Base-by-base conservation (phyloP, 2,888 invertebrate genomes). In the Colostygia pectinataria region DNA sequence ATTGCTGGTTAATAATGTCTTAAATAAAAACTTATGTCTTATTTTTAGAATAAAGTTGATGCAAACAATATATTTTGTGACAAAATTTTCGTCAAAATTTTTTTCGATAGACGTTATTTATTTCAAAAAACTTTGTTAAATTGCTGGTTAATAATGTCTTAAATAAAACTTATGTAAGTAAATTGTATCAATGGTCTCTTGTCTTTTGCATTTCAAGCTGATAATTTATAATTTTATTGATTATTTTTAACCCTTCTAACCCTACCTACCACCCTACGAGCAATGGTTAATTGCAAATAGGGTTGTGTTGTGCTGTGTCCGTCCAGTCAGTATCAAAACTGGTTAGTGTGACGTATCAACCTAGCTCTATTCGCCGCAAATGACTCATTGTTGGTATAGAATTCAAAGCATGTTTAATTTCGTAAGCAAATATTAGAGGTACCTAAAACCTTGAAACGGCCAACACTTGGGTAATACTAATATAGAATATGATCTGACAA, bases 201-300 rank as follows among this genome's bases (percentile, higher is more conserved):
- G 8, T 8, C 25, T 3, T 28, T 7, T 14, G 9, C 24, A 27
- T 25, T 24, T 25, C 1, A 9, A n/a, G 8, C 24, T 24, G 1
- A 1, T 9, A 24, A 31, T 31, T 31, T 6, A 9, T 9, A 18
- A 47, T 13, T 10, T 2, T 57, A 73, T 68, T 58, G 66, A 69
- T 70, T 68, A 34, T 63, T 55, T 29, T 36, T 57, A 63, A 67
- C 72, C 72, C 59, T 61, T 56, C 31, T 27, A 29, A 28, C 27
- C 43, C 31, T 28, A 18, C 41, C 48, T 40, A 60, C 47, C 53
- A 41, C 55, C 59, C 61, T 47, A 50, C 53, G 60, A 59, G 60
- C 60, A 52, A 55, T 37, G 40, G 42, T 46, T 44, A 60, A 55
- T 60, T 53, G 47, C 2, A 48, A 55, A 40, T 40, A 47, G 51